Conservation (phyloP, 23 tunicate species). For the Ascidia mentula region DNA sequence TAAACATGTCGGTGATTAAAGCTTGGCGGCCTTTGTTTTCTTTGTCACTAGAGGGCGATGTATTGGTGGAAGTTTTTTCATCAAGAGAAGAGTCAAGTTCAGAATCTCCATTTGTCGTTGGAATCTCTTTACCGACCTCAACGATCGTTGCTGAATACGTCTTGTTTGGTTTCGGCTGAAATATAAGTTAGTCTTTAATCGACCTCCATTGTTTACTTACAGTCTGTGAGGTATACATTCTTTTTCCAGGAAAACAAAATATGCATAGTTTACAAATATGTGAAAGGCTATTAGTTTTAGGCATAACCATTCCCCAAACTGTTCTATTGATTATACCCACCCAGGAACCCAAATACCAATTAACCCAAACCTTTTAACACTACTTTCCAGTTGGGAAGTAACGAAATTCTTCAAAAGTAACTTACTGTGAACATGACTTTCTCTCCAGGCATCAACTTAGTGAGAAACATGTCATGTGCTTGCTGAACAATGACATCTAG, state of each 20-base stretch:
- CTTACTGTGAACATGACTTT: constrained; percentile 59
- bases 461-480: constrained; percentile 29
- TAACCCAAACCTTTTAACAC: no score
- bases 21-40: constrained; percentile 68
- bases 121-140: neutral
- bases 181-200: neutral
- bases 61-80: neutral
- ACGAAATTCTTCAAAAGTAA: no score
- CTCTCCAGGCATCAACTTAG: constrained; percentile 46
- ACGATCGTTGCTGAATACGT: constrained; percentile 54
- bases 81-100: neutral
- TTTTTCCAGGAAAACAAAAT: no score
- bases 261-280: no score
- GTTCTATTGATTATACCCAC: no score
- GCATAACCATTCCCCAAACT: no score
- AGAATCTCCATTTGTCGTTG: neutral
- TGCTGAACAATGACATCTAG: constrained; percentile 47
- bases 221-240: no score
- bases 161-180: constrained; percentile 54
- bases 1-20: constrained; percentile 66
- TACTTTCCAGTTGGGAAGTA: no score
- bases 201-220: no score
- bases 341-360: no score
- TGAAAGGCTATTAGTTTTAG: no score
- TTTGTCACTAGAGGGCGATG: constrained; percentile 87